phyloP scores from a whole-genome alignment of 2,797 vertebrate species.

The Cryptoprocta ferox region DNA sequence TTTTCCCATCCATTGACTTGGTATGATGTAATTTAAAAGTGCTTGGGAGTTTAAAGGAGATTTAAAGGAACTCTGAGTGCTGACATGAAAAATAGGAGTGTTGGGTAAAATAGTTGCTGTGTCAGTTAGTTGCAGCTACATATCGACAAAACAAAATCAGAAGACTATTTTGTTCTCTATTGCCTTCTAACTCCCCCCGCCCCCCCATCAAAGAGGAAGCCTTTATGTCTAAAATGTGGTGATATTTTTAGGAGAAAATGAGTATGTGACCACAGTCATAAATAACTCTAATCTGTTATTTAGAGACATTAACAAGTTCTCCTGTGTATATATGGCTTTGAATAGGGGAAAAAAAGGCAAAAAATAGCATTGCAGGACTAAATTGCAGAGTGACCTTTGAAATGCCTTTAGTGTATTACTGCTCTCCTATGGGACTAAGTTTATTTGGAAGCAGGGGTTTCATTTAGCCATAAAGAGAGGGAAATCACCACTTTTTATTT shows the following conservation, averaged over 20 bases:
- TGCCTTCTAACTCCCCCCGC: neutral
- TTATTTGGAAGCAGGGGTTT: neutral
- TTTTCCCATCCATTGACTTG: slow-evolving; percentile 18
- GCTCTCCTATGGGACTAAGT: neutral
- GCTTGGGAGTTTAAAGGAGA: neutral
- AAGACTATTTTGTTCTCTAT: neutral
- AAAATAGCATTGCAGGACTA: neutral
- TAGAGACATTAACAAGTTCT: slow-evolving; percentile 21
- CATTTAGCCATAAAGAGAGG: neutral
- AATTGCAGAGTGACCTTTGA: neutral
- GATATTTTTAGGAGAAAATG: slow-evolving; percentile 55
- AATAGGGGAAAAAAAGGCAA: neutral
- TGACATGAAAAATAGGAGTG: neutral
- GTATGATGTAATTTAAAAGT: slow-evolving; percentile 48
- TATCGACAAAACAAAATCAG: neutral
- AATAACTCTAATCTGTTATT: slow-evolving; percentile 72
- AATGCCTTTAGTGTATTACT: neutral
- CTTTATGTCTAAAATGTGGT: slow-evolving; percentile 3
- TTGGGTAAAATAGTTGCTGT: neutral
- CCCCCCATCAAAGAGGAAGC: neutral
- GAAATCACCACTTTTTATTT: neutral
- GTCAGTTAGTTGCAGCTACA: neutral
- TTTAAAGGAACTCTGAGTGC: slow-evolving; percentile 9
- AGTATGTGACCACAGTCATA: slow-evolving; percentile 16
- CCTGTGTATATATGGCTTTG: neutral